phyloP scores from a whole-genome alignment of 1,140 invertebrate species.

The Zaprionus tsacasi region DNA sequence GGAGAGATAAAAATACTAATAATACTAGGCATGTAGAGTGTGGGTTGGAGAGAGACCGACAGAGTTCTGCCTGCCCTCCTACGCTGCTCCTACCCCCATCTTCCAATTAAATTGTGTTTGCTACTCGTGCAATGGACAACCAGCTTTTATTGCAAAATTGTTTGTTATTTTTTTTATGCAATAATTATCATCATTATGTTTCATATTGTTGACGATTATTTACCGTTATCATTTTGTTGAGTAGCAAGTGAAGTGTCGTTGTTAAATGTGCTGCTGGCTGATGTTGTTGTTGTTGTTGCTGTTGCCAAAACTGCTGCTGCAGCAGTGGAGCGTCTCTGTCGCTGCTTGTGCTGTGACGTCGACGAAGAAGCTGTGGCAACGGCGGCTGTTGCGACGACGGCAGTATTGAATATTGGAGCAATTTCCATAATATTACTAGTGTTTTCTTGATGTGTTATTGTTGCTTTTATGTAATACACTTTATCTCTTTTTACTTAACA shows the following conservation, averaged over 20 bases:
- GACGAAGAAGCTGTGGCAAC: slow-evolving; percentile 50
- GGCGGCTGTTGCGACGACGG: slow-evolving; percentile 61
- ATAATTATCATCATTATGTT: slow-evolving; percentile 6
- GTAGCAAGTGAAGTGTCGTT: slow-evolving; percentile 10
- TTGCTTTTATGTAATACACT: slow-evolving; percentile 62
- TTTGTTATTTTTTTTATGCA: slow-evolving; percentile 29
- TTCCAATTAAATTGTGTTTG: neutral
- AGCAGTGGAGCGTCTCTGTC: slow-evolving; percentile 31
- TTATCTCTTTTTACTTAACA: slow-evolving; percentile 45
- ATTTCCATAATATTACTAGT: slow-evolving; percentile 75
- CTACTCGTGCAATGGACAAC: slow-evolving; percentile 24
- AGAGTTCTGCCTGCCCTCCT: neutral
- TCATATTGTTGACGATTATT: slow-evolving; percentile 20
- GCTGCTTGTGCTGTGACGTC: slow-evolving; percentile 49
- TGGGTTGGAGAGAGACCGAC: slow-evolving; percentile 13
- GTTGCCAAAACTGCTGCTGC: slow-evolving; percentile 33
- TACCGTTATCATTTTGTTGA: slow-evolving; percentile 70
- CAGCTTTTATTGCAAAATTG: slow-evolving; percentile 5
- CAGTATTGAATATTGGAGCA: slow-evolving; percentile 68
- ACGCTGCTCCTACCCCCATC: neutral
- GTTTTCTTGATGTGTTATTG: slow-evolving; percentile 15
- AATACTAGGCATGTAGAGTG: slow-evolving; percentile 21
- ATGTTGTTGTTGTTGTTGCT: slow-evolving; percentile 35
- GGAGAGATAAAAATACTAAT: slow-evolving; percentile 36
- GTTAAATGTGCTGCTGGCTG: slow-evolving; percentile 11